A percentile compares a stretch with the other conserved stretches of the same genome.
Conservation (phyloP, 2,888 invertebrate genomes). For the Maniola hyperantus region DNA sequence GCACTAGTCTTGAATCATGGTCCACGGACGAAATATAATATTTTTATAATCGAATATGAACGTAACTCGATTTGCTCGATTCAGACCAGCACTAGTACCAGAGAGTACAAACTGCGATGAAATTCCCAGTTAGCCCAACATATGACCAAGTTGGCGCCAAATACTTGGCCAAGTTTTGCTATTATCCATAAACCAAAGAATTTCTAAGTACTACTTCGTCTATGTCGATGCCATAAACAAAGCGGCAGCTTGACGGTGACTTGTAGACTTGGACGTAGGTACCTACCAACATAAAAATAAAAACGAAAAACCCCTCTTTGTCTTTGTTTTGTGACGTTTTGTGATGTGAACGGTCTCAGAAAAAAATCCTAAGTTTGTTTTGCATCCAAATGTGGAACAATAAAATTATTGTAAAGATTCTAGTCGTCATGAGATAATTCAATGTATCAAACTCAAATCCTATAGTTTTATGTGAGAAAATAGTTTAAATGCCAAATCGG, state of each 20-base stretch:
- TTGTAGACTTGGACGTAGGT: no score
- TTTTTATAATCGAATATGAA: no score
- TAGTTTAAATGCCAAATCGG: slow-evolving; percentile 47
- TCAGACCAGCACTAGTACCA: not conserved
- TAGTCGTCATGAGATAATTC: slow-evolving; percentile 59
- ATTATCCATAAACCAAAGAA: no score
- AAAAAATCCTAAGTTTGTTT: slow-evolving; percentile 61
- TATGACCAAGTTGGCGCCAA: not conserved
- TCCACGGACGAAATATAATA: no score
- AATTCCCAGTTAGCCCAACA: not conserved
- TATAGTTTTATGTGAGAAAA: slow-evolving; percentile 40
- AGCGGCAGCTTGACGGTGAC: not conserved
- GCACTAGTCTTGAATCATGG: no score
- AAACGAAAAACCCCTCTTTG: not conserved
- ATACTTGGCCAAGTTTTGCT: no score
- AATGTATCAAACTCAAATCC: slow-evolving; percentile 43
- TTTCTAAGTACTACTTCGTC: no score
- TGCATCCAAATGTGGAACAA: slow-evolving; percentile 60
- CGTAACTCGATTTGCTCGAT: not conserved
- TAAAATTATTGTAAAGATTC: slow-evolving; percentile 55
- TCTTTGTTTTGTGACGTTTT: slow-evolving; percentile 24
- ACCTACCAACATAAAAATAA: not conserved
- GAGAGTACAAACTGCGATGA: not conserved
- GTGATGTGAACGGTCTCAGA: slow-evolving; percentile 44
- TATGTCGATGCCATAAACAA: not conserved